Percentiles rank a stretch among this genome's conserved stretches.
Evolutionary conservation across 2,888 invertebrate species (phyloP).

Genomic region (Leucoma salicis): DNA sequence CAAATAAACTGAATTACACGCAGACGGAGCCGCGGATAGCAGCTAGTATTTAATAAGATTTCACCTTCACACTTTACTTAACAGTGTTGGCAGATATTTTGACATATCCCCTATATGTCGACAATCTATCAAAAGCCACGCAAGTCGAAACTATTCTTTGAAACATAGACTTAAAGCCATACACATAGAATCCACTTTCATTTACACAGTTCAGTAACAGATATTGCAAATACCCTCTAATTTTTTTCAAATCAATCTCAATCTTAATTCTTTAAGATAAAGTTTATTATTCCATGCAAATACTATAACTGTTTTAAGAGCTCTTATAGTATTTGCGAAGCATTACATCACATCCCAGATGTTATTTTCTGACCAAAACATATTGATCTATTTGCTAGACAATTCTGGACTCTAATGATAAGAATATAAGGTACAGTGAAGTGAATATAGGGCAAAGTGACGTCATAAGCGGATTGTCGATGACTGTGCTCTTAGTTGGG

Average conservation of each 20-base stretch:
- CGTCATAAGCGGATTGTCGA: slow-evolving; percentile 62
- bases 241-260: neutral
- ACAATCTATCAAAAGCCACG: neutral
- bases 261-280: accelerated
- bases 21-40: too few relatives aligned
- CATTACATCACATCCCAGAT: slow-evolving; percentile 64
- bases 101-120: too few relatives aligned
- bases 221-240: neutral
- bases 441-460: slow-evolving; percentile 17
- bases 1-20: too few relatives aligned
- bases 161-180: neutral
- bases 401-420: slow-evolving; percentile 1
- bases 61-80: slow-evolving; percentile 4
- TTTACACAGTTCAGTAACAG: neutral
- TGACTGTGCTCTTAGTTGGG: slow-evolving; percentile 34
- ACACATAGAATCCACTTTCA: slow-evolving; percentile 7
- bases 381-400: slow-evolving; percentile 2
- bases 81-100: slow-evolving; percentile 3
- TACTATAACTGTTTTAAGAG: slow-evolving; percentile 21
- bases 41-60: too few relatives aligned
- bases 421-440: neutral
- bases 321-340: slow-evolving; percentile 51
- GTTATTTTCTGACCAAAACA: slow-evolving; percentile 32
- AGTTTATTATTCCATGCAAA: neutral
- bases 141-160: neutral